These are phyloP conservation scores for Muscicapa comitata DNA, from an alignment of 2,797 vertebrate species.

Conservation along the genomic window DNA sequence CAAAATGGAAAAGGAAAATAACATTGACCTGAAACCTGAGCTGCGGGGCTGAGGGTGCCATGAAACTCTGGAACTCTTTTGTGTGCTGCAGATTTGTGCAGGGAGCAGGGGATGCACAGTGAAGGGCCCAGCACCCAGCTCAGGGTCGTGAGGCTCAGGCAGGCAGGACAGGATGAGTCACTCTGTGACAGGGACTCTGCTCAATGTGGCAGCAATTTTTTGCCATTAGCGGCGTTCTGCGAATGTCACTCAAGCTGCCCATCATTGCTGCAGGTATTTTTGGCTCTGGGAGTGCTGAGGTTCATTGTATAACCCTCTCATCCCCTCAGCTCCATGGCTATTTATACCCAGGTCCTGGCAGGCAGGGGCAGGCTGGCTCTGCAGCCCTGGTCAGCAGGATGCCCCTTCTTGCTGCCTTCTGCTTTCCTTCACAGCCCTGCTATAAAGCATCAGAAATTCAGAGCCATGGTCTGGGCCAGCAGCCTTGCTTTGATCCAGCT, in stretches of 20 bases:
- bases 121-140: fast-evolving
- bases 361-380: neutral
- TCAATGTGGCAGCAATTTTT: neutral
- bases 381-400: neutral
- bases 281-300: neutral
- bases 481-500: neutral
- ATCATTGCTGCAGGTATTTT: constrained; percentile 1
- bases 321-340: neutral
- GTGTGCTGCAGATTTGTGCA: neutral
- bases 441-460: neutral
- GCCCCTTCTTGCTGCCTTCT: neutral
- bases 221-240: constrained; percentile 12
- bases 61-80: neutral
- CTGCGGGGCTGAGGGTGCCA: fast-evolving
- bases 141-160: neutral
- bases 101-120: neutral
- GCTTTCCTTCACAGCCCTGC: neutral
- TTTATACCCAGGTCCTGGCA: neutral
- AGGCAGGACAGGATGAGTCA: neutral
- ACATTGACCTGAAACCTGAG: neutral
- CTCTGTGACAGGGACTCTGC: neutral
- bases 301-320: neutral
- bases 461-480: neutral
- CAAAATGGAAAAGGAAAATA: constrained; percentile 34
- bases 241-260: constrained; percentile 1